A percentile compares a stretch with the other conserved stretches of the same genome.
These are phyloP conservation scores for Coryphaenoides rupestris DNA, from an alignment of 2,113 vertebrate species.

Conservation along the genomic window DNA sequence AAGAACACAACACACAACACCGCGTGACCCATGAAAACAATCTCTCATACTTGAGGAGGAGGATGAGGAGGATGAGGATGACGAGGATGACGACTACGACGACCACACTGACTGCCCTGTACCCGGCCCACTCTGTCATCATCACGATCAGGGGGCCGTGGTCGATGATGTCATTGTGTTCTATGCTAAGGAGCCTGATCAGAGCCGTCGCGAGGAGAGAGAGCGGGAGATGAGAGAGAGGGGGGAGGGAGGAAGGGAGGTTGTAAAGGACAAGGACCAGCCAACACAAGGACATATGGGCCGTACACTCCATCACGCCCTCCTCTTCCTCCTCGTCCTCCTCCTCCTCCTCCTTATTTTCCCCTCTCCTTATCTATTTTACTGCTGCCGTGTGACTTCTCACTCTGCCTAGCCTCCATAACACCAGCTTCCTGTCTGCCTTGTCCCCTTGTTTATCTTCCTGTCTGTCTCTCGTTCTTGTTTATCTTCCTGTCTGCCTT, in stretches of 20 bases:
- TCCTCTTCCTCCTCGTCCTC: constrained; percentile 24
- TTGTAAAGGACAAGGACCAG: constrained; percentile 39
- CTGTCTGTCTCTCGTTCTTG: neutral
- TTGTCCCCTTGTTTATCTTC: constrained; percentile 5
- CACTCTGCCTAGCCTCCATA: neutral
- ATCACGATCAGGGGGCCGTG: neutral
- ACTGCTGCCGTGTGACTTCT: no score
- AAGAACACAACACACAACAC: no score
- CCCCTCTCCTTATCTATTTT: constrained; percentile 4
- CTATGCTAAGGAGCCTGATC: neutral
- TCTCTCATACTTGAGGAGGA: neutral
- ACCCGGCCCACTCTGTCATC: neutral
- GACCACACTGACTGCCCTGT: no score
- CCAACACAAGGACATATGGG: neutral
- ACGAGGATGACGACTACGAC: no score
- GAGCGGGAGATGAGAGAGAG: constrained; percentile 1
- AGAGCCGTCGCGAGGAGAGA: constrained; percentile 15
- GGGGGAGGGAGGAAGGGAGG: neutral
- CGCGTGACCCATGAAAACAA: no score
- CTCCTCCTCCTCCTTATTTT: constrained; percentile 18
- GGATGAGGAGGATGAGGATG: no score
- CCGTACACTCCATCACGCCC: neutral
- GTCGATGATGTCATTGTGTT: neutral
- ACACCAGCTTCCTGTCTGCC: neutral
- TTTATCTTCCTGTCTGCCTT: no score